phyloP scores from a whole-genome alignment of 53 echinoderm and acorn worm genomes.

The Echinometra lucunter region DNA sequence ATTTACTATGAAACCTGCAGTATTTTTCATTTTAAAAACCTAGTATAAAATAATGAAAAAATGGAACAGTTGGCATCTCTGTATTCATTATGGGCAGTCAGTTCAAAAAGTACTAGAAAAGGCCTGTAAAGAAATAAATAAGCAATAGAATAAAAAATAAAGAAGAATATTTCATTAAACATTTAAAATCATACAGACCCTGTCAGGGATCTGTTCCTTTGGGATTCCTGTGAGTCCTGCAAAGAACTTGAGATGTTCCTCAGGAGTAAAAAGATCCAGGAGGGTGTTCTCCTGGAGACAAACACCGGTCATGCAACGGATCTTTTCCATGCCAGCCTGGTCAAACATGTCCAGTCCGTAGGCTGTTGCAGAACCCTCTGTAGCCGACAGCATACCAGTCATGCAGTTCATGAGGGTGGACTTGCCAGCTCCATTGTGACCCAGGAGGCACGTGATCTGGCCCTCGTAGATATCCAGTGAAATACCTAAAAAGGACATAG shows the following conservation, averaged over 20 bases:
- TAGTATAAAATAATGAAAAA: too few relatives aligned
- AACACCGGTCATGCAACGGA: conserved; percentile 77
- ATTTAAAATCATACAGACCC: conserved; percentile 49
- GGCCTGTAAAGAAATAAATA: too few relatives aligned
- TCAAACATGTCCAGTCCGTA: conserved; percentile 77
- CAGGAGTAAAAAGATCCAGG: conserved; percentile 73
- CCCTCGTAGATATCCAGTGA: conserved; percentile 87
- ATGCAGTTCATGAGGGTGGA: conserved; percentile 82
- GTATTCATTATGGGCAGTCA: too few relatives aligned
- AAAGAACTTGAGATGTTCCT: conserved; percentile 80
- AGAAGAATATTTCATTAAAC: too few relatives aligned
- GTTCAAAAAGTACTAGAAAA: too few relatives aligned
- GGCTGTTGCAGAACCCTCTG: conserved; percentile 75
- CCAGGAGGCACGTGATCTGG: conserved; percentile 84
- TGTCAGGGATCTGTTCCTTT: conserved; percentile 62
- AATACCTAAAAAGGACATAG: conserved; percentile 68
- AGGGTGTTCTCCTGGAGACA: conserved; percentile 86
- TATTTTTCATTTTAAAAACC: too few relatives aligned
- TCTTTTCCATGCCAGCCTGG: conserved; percentile 68
- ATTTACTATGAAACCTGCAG: too few relatives aligned
- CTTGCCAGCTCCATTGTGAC: conserved; percentile 89
- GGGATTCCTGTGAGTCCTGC: conserved; percentile 85
- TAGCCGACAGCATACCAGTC: conserved; percentile 75
- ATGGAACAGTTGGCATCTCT: too few relatives aligned
- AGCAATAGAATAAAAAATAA: too few relatives aligned